phyloP scores from a whole-genome alignment of 2,888 invertebrate species.

The Notocelia uddmanniana region DNA sequence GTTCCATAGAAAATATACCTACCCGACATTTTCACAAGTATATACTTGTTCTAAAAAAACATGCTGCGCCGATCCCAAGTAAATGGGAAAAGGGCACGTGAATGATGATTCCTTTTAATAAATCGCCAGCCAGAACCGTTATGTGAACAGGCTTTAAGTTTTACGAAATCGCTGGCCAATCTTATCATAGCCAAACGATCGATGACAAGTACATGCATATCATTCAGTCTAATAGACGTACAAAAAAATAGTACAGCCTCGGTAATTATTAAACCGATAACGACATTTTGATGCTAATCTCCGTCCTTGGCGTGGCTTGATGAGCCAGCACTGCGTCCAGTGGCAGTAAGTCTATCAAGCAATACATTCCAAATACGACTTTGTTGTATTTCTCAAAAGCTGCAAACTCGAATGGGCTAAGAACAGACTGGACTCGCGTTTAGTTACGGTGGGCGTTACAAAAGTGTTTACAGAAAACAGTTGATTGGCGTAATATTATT shows the following conservation, averaged over 20 bases:
- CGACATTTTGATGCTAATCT: conserved; percentile 26
- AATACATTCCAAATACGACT: conserved; percentile 1
- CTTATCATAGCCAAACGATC: not conserved
- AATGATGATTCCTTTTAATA: too few species aligned
- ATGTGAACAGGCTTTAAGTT: too few species aligned
- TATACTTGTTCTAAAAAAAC: too few species aligned
- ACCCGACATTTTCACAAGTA: too few species aligned
- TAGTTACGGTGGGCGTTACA: conserved; percentile 37
- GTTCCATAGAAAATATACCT: too few species aligned
- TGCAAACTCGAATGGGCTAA: not conserved
- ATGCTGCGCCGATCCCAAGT: too few species aligned
- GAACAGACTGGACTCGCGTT: not conserved
- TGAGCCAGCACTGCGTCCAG: not conserved
- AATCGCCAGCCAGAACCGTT: too few species aligned
- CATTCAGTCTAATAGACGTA: not conserved
- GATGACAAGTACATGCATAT: not conserved
- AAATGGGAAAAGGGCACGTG: too few species aligned
- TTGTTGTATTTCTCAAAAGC: not conserved
- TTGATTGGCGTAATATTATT: conserved; percentile 17
- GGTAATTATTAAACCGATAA: conserved; percentile 22
- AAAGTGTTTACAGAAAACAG: conserved; percentile 7
- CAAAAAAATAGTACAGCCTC: not conserved
- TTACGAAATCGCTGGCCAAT: conserved; percentile 4
- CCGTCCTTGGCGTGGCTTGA: conserved; percentile 13
- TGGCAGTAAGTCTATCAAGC: not conserved